Base-by-base conservation (phyloP, 2,888 invertebrate genomes). In the Melanchra persicariae region DNA sequence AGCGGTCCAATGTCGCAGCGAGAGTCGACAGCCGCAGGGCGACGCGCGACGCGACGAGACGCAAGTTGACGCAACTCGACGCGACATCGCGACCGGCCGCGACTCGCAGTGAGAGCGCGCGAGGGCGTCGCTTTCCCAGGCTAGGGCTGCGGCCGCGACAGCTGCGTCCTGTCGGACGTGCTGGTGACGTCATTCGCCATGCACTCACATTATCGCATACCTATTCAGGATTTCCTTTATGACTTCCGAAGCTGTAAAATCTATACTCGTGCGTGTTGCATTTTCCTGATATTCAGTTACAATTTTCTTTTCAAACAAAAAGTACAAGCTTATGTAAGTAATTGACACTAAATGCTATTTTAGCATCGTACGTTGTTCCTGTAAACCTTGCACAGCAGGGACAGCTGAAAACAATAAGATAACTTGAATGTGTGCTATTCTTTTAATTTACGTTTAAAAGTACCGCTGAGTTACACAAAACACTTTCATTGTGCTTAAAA, bases 51-150 rank as follows among this genome's bases (percentile, higher is more conserved):
- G 5, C 67, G 68, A 12, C 49, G 60, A 40, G 40, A 24, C 17
- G n/a, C n/a, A n/a, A n/a, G n/a, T n/a, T n/a, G n/a, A n/a, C 74
- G 24, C 34, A 22, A 22, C n/a, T 2, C 67, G 68, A 12, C 49
- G 60, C 49, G 40, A 24, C 17, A 10, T 15, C 55, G 60, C 40
- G 69, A 34, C 51, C 70, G 67, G 22, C 24, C 12, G 37, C 37
- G 57, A n/a, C 15, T 15, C 78, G 47, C 55, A 76, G 83, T 82
- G 87, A 85, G 88, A 87, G 87, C 74, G 78, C 74, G 83, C 85
- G 88, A 87, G 91, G 91, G 91, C 89, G 90, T 78, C 87, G 85
- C 85, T 91, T 93, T 94, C 93, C 94, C 92, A 92, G 90, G 89
- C 88, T 83, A 83, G 88, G 86, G 86, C 84, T 86, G 84, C 77